Conservation (phyloP, 2,888 invertebrate genomes). For the Julus scanicus region DNA sequence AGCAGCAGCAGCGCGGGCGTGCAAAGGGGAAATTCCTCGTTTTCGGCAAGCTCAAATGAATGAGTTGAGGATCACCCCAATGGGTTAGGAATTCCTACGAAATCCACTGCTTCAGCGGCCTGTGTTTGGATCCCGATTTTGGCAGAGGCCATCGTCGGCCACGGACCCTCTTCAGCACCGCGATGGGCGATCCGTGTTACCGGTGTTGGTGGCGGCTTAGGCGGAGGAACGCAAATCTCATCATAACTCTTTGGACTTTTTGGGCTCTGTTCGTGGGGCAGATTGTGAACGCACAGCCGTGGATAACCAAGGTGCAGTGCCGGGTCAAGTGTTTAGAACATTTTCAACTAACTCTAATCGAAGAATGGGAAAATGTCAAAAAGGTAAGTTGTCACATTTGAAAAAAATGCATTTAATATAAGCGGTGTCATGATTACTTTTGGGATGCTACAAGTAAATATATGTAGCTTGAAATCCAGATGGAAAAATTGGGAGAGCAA, state of each 20-base stretch:
- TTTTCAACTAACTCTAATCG: neutral
- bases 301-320: conserved; percentile 8
- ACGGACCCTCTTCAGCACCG: too few relatives aligned
- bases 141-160: neutral
- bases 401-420: neutral
- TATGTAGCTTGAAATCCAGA: too few relatives aligned
- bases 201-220: neutral
- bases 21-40: neutral
- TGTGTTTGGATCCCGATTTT: too few relatives aligned
- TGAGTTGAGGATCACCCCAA: neutral
- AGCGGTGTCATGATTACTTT: neutral
- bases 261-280: neutral
- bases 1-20: neutral
- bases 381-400: neutral
- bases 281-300: neutral
- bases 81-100: neutral
- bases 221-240: neutral
- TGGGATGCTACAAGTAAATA: too few relatives aligned
- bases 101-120: neutral
- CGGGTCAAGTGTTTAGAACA: conserved; percentile 3
- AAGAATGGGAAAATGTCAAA: neutral
- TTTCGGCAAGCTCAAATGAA: neutral
- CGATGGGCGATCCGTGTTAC: neutral
- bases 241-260: neutral
- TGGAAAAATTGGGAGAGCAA: too few relatives aligned